Evolutionary conservation across 2,888 invertebrate genomes (phyloP), one percentile per base, ranked within the genome.

Genomic region (Nomada goodeniana): DNA sequence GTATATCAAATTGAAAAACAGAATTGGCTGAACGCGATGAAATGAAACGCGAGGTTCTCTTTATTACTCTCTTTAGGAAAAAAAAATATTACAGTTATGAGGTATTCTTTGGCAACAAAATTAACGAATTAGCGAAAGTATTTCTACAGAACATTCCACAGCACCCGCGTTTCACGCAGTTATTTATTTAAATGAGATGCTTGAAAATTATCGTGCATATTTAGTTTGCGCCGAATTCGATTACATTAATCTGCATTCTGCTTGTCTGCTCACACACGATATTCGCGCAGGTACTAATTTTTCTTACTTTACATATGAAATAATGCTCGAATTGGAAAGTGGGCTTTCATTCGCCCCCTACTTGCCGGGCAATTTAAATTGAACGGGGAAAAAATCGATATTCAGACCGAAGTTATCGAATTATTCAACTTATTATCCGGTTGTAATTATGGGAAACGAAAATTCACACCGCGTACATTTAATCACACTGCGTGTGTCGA

Each of bases 161-260:
- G 36, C n/a, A 5, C 13, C 13, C 23, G 13, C 20, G 18, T 10
- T 65, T 44, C 11, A 52, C 0, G n/a, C 11, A 2, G 36, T 55
- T 63, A 53, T 72, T 73, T 50, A 50, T 65, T 44, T 29, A 42
- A 55, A 60, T 26, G 44, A 5, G 57, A 55, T 2, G 36, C 20
- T 50, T 47, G 65, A 15, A 36, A 23, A 36, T 59, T 13, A 15
- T 44, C 18, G 4, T 18, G 13, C 20, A 74, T 50, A 50, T 67
- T 59, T 52, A 50, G 47, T 65, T 18, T 13, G 3, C 10, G 0
- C 20, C 0, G 10, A 18, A 59, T 59, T 67, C 15, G 23, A 74
- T 59, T 74, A 59, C n/a, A 36, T 67, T 26, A 55, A 59, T 74
- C 67, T 59, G 11, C 59, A 67, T 57, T 50, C 20, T 18, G 9